phyloP scores from a whole-genome alignment of 2,113 vertebrate genomes.

The Arizona elegans region DNA sequence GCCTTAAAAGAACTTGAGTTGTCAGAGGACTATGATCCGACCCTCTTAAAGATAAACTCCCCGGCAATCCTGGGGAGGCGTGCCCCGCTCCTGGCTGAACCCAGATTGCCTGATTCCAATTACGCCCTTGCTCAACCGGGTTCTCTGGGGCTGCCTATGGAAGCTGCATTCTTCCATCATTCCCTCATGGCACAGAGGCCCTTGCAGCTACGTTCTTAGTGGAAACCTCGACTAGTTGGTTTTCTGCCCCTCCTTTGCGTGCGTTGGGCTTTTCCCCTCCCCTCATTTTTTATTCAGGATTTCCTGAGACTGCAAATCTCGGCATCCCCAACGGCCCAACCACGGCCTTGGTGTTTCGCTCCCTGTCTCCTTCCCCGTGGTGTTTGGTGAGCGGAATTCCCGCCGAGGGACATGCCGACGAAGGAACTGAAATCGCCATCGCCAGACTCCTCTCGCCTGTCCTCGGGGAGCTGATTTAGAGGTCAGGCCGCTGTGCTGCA shows the following conservation, averaged over 20 bases:
- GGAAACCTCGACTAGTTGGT: no score
- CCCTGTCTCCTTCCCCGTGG: neutral
- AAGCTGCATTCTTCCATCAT: neutral
- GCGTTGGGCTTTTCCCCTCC: neutral
- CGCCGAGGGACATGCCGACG: neutral
- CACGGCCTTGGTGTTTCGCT: neutral
- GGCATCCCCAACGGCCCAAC: neutral
- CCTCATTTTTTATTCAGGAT: neutral
- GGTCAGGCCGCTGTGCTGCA: conserved; percentile 68
- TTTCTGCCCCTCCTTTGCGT: no score
- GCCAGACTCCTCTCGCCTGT: conserved; percentile 27
- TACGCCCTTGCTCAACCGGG: neutral
- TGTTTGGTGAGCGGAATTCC: neutral
- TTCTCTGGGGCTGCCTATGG: neutral
- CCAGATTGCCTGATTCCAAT: neutral
- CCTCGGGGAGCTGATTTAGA: conserved; percentile 70
- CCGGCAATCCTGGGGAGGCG: neutral
- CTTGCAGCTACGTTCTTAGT: neutral
- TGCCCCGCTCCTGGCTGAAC: neutral
- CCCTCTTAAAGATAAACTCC: neutral
- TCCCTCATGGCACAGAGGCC: neutral
- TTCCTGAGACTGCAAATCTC: neutral
- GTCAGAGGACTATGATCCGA: neutral
- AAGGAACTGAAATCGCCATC: neutral
- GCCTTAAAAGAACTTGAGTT: neutral